Evolutionary conservation across 1,140 invertebrate genomes (phyloP).

Genomic region (Calephelis virginiensis): DNA sequence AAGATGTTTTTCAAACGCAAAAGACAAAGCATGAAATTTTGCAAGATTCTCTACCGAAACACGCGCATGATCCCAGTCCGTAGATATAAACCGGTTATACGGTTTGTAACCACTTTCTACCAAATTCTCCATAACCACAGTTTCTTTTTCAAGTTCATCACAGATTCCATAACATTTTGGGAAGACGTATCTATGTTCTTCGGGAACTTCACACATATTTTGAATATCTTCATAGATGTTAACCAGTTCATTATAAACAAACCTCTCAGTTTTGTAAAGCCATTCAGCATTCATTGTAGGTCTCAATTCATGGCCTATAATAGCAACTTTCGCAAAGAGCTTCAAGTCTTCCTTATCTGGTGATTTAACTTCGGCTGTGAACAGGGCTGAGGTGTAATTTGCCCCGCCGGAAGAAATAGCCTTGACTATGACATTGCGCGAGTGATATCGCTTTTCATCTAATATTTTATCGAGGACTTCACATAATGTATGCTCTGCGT

Average conservation of each 20-base stretch:
- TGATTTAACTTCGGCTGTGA: constrained; percentile 29
- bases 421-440: constrained; percentile 31
- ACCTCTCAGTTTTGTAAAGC: constrained; percentile 46
- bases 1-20: constrained; percentile 42
- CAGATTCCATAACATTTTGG: constrained; percentile 47
- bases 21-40: constrained; percentile 53
- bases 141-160: constrained; percentile 34
- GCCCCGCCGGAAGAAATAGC: constrained; percentile 38
- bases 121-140: constrained; percentile 52
- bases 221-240: constrained; percentile 44
- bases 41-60: constrained; percentile 42
- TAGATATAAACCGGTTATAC: constrained; percentile 38
- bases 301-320: constrained; percentile 36
- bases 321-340: constrained; percentile 56
- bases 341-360: constrained; percentile 38
- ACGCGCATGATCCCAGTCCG: constrained; percentile 47
- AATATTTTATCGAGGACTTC: constrained; percentile 39
- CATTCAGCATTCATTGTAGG: constrained; percentile 34
- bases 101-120: constrained; percentile 36
- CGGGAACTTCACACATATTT: constrained; percentile 31
- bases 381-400: constrained; percentile 50
- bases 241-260: constrained; percentile 42
- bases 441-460: constrained; percentile 29
- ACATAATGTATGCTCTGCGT: constrained; percentile 37
- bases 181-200: constrained; percentile 42